These are phyloP conservation scores for Willowsia nigromaculata DNA, from an alignment of 2,888 invertebrate species.

Conservation along the genomic window DNA sequence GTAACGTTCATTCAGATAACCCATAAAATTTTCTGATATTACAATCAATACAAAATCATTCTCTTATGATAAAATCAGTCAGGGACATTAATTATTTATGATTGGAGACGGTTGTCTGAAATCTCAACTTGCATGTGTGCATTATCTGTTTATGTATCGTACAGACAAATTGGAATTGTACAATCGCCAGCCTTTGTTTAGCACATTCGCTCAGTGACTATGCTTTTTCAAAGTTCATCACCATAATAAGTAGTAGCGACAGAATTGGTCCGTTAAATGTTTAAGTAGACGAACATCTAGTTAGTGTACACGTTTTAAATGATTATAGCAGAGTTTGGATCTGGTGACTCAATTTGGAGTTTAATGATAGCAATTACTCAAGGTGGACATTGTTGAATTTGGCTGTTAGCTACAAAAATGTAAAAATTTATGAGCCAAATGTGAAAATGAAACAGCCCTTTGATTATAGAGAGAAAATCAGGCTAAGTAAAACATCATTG, in stretches of 20 bases:
- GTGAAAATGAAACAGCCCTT: slow-evolving; percentile 31
- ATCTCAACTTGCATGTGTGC: neutral
- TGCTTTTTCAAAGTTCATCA: neutral
- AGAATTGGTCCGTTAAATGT: neutral
- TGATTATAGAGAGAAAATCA: neutral
- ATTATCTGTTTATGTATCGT: neutral
- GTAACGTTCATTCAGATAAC: too few species aligned
- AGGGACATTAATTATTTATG: slow-evolving; percentile 48
- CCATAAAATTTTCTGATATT: too few species aligned
- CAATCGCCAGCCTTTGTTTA: neutral
- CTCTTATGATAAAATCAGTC: slow-evolving; percentile 30
- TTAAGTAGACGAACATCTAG: neutral
- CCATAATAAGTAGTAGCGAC: slow-evolving; percentile 5
- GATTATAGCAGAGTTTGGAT: neutral
- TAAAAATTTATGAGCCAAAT: neutral
- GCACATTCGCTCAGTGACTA: neutral
- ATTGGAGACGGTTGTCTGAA: slow-evolving; percentile 51
- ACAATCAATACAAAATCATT: neutral
- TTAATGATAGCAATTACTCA: slow-evolving; percentile 9
- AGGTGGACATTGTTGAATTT: neutral
- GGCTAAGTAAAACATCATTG: too few species aligned
- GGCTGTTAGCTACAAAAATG: neutral
- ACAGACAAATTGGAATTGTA: neutral
- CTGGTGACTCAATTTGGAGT: slow-evolving; percentile 15
- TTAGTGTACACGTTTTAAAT: neutral